phyloP scores from a whole-genome alignment of 2,113 vertebrate species.

The Ptychochromis oligacanthus region DNA sequence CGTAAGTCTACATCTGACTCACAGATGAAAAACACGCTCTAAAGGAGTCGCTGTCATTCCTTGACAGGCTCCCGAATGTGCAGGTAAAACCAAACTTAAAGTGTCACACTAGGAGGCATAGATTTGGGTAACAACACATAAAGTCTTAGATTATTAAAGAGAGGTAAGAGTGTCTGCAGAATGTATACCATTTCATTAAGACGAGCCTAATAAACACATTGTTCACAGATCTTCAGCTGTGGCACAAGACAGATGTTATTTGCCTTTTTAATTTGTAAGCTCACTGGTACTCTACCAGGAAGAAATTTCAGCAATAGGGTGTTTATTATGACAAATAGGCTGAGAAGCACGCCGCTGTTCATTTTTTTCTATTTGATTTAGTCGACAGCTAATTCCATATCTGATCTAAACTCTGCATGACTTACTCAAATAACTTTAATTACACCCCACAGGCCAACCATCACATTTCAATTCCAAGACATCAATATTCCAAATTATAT shows the following conservation, averaged over 20 bases:
- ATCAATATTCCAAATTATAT: constrained; percentile 54
- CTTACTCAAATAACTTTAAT: constrained; percentile 56
- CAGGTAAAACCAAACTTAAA: constrained; percentile 1
- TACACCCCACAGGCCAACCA: constrained; percentile 40
- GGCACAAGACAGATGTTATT: not conserved
- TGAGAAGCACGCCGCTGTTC: not conserved
- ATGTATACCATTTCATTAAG: constrained; percentile 1
- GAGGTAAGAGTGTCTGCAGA: not conserved
- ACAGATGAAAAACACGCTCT: not conserved
- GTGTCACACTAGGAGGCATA: not conserved
- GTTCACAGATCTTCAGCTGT: constrained; percentile 1
- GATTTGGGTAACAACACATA: not conserved
- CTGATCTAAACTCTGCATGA: constrained; percentile 38
- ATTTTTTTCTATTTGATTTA: constrained; percentile 48
- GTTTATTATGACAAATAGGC: constrained; percentile 21
- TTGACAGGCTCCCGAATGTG: constrained; percentile 14
- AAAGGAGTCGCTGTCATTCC: constrained; percentile 18
- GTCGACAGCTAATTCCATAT: constrained; percentile 20
- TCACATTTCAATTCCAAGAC: constrained; percentile 30
- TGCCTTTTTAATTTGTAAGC: not conserved
- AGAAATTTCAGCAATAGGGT: not conserved
- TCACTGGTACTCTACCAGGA: not conserved
- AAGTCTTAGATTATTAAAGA: not conserved
- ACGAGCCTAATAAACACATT: not conserved
- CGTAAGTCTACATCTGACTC: not conserved